Evolutionary conservation across 2,888 invertebrate species (phyloP).

Genomic region (Clusia tigrina): DNA sequence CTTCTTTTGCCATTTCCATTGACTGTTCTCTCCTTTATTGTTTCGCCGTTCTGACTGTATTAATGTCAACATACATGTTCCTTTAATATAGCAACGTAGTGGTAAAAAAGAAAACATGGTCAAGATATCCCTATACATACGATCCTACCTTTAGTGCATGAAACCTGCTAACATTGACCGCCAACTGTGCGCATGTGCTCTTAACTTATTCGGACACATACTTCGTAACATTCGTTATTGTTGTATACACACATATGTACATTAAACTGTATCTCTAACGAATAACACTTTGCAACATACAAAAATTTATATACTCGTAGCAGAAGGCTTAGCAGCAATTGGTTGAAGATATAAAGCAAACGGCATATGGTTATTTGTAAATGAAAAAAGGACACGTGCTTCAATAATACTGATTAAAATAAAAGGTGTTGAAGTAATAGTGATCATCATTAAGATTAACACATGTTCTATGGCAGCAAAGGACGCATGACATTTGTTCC

Average conservation of each 20-base stretch:
- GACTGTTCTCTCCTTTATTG: constrained; percentile 8
- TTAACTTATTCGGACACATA: too few relatives aligned
- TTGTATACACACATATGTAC: too few relatives aligned
- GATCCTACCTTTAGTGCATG: background rate
- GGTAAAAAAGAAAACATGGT: background rate
- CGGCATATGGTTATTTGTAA: too few relatives aligned
- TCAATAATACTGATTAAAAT: background rate
- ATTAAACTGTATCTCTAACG: too few relatives aligned
- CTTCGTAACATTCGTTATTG: too few relatives aligned
- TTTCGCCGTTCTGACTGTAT: constrained; percentile 27
- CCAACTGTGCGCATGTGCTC: constrained; percentile 28
- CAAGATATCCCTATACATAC: background rate
- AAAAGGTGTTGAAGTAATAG: background rate
- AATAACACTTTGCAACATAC: too few relatives aligned
- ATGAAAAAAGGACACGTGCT: background rate
- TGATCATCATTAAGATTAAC: background rate
- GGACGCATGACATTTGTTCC: too few relatives aligned
- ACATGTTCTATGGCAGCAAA: background rate
- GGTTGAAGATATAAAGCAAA: too few relatives aligned
- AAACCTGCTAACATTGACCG: constrained; percentile 10
- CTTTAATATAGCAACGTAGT: constrained; percentile 23
- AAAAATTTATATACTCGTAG: too few relatives aligned
- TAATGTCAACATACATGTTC: constrained; percentile 38
- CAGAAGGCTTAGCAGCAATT: too few relatives aligned
- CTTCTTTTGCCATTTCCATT: constrained; percentile 8